phyloP scores from a whole-genome alignment of 35 echinoderm and acorn worm genomes.

The Hemicentrotus pulcherrimus region DNA sequence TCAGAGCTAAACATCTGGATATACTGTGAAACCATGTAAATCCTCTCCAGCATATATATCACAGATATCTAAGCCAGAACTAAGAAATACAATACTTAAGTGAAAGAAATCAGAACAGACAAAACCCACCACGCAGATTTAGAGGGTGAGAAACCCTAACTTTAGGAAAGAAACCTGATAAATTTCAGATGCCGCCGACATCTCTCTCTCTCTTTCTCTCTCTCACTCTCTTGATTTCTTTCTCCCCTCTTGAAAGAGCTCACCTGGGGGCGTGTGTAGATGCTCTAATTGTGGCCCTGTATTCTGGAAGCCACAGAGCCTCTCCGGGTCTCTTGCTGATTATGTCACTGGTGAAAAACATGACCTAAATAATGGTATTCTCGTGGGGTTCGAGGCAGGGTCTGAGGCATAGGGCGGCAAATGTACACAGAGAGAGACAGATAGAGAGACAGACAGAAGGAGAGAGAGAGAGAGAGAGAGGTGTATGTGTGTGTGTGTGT shows the following conservation, averaged over 20 bases:
- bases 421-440: background rate
- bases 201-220: background rate
- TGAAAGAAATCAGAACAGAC: background rate
- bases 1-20: background rate
- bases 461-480: background rate
- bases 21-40: background rate
- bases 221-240: background rate
- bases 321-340: background rate
- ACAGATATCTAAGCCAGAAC: background rate
- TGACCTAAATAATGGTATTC: slow-evolving; percentile 26
- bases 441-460: background rate
- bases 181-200: background rate
- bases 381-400: background rate
- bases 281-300: slow-evolving; percentile 1
- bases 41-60: background rate
- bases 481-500: background rate
- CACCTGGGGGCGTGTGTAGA: background rate
- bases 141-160: background rate
- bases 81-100: background rate
- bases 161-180: background rate
- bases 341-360: slow-evolving; percentile 35
- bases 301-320: background rate
- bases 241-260: background rate
- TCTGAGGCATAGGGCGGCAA: background rate
- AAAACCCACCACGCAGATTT: background rate